Base-by-base conservation (phyloP, 1,140 invertebrate genomes). In the Harpegnathos saltator region DNA sequence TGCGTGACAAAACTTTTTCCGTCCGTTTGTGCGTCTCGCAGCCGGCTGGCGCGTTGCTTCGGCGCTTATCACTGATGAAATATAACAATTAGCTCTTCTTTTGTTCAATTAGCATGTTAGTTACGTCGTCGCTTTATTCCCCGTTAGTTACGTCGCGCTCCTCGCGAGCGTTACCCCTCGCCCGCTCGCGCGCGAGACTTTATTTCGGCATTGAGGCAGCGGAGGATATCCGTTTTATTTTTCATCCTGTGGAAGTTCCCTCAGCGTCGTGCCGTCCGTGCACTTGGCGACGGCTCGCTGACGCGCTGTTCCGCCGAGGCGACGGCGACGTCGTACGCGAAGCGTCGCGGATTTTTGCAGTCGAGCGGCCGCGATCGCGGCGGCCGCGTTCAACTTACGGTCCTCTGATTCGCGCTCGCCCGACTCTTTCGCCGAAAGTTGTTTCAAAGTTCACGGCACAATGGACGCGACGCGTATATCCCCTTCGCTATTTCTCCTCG, bases 381-480 rank as follows among this genome's bases (percentile, higher is more conserved):
- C 75, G 29, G 65, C 22, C 52, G 48, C 52, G 50, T 58, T 26
- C 24, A 44, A 66, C 81, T 85, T 62, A 87, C 85, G 85, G 82
- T 72, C 0, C 65, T 29, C 74, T 74, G 59, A 72, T 85, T 84
- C 65, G 29, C 54, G 56, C 61, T 63, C 44, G 17, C 52, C 65
- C 52, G 87, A 90, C 89, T 89, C 87, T 92, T 91, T 91, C 78
- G 75, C 82, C 78, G 74, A 92, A 93, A 94, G 92, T 93, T 93
- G 92, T 90, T 91, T 83, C 90, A 90, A 93, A 94, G 93, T 93
- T 93, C 91, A 90, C 87, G 91, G 92, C 89, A 94, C 92, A 94
- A 93, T 93, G 89, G 91, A 85, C 85, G 85, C 89, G 52, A 33
- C 52, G 33, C 87, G 89, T 92, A 91, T 92, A 82, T 82, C 89